phyloP scores from a whole-genome alignment of 2,888 invertebrate genomes.

The Ecdyonurus torrentis region DNA sequence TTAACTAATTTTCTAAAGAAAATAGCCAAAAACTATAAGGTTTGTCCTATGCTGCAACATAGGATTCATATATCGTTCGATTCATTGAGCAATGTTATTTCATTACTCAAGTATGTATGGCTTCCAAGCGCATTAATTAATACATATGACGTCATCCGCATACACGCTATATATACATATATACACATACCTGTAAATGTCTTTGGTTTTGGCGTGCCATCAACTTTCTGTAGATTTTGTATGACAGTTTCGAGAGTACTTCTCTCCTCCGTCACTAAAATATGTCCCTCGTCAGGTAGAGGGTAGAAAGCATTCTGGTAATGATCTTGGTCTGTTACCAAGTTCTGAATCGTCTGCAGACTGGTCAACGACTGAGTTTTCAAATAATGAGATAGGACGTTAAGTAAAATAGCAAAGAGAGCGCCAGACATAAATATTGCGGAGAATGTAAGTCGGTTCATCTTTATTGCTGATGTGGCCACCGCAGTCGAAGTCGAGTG shows the following conservation, averaged over 20 bases:
- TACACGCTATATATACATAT: no score
- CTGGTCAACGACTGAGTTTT: constrained; percentile 6
- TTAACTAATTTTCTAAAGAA: no score
- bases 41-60: no score
- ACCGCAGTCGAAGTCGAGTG: no score
- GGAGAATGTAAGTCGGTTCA: constrained; percentile 13
- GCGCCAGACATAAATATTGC: constrained; percentile 15
- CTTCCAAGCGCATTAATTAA: no score
- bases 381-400: constrained; percentile 12
- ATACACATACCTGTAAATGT: not conserved
- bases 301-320: constrained; percentile 11
- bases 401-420: constrained; percentile 13
- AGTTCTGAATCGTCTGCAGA: not conserved
- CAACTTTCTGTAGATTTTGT: constrained; percentile 6
- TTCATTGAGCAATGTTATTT: no score
- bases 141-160: no score
- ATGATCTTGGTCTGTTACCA: not conserved
- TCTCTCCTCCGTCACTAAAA: constrained; percentile 13
- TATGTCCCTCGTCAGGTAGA: constrained; percentile 14
- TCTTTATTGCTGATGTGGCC: constrained; percentile 3
- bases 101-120: no score
- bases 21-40: no score
- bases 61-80: no score
- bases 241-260: constrained; percentile 11
- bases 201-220: not conserved